Conservation (phyloP, 2,113 vertebrate genomes). For the Condylura cristata region DNA sequence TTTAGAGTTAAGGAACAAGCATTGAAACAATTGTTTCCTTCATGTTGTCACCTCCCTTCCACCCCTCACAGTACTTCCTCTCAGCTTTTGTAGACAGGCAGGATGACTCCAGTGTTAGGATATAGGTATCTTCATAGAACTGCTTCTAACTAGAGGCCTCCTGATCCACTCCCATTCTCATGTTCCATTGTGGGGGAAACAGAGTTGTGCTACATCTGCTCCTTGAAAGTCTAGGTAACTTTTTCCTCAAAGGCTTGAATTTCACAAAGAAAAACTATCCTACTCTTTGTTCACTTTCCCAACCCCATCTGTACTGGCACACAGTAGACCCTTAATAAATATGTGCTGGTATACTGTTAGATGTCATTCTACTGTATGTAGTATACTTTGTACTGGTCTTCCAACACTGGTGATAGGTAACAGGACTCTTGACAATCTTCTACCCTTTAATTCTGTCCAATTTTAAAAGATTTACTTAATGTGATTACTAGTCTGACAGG, state of each 20-base stretch:
- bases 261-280: neutral
- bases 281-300: neutral
- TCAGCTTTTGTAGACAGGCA: neutral
- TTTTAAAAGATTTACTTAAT: neutral
- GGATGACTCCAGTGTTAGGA: neutral
- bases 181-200: fast-evolving
- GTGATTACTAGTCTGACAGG: neutral
- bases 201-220: neutral
- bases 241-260: neutral
- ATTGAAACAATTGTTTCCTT: neutral
- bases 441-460: neutral
- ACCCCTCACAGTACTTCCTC: neutral
- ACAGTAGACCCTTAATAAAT: neutral
- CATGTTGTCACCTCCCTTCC: neutral
- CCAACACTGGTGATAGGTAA: neutral
- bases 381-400: neutral
- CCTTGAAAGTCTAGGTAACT: neutral
- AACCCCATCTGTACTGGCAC: neutral
- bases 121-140: neutral
- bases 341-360: neutral
- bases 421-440: neutral
- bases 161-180: neutral
- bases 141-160: neutral
- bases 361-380: neutral
- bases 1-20: neutral